A percentile compares a stretch with the other conserved stretches of the same genome.
These are phyloP conservation scores for Halcyon chelicuti DNA, from an alignment of 2,797 vertebrate genomes.

Conservation along the genomic window DNA sequence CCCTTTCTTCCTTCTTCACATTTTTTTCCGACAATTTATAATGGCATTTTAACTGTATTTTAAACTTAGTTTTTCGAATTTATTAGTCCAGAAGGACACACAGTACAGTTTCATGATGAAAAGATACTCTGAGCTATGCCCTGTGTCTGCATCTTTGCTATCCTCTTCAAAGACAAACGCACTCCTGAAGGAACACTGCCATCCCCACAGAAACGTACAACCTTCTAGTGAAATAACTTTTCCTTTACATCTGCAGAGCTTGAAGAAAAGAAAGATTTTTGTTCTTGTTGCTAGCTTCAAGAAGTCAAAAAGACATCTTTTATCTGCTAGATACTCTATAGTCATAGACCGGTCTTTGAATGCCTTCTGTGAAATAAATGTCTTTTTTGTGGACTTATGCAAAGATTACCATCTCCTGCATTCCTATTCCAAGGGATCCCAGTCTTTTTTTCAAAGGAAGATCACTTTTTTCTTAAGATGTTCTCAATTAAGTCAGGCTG, in stretches of 20 bases:
- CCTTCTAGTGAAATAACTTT: background rate
- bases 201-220: background rate
- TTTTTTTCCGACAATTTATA: background rate
- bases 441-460: background rate
- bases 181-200: background rate
- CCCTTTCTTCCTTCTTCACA: background rate
- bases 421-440: background rate
- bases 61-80: background rate
- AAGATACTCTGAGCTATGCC: background rate
- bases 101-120: background rate
- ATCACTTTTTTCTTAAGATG: background rate
- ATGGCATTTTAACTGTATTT: background rate
- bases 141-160: background rate
- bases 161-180: background rate
- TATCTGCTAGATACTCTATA: background rate
- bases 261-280: background rate
- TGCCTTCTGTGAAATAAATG: background rate
- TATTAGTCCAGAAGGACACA: background rate
- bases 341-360: background rate
- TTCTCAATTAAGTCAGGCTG: background rate
- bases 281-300: background rate
- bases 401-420: background rate
- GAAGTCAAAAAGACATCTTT: background rate
- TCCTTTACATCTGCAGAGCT: background rate
- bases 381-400: background rate